A percentile compares a stretch with the other conserved stretches of the same genome.
Evolutionary conservation across 2,797 vertebrate genomes (phyloP).

Genomic region (Rhinoraja longicauda): DNA sequence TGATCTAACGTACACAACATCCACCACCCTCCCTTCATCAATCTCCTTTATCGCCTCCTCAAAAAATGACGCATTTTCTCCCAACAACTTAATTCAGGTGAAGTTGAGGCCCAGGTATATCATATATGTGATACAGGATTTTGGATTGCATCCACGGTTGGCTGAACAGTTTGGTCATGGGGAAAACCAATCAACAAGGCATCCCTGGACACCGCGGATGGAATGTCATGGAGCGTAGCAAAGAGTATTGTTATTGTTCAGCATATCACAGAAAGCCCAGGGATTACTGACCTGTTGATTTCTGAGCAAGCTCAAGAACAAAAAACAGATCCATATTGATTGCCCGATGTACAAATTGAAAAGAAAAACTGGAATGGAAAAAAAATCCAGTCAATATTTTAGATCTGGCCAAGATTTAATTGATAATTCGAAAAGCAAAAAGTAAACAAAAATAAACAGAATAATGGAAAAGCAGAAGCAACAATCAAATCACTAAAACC

Average conservation of each 20-base stretch:
- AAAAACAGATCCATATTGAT: neutral
- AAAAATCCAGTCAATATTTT: neutral
- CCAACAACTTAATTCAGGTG: neutral
- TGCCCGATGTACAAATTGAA: neutral
- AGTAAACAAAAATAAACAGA: neutral
- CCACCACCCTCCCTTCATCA: too few relatives aligned
- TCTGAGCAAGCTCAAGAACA: neutral
- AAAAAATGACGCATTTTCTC: too few relatives aligned
- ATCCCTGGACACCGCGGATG: neutral
- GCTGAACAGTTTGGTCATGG: neutral
- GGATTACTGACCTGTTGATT: neutral
- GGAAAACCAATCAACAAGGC: neutral
- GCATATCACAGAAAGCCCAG: neutral
- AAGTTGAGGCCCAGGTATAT: neutral
- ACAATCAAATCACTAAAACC: neutral
- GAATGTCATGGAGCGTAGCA: neutral
- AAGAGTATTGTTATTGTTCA: neutral
- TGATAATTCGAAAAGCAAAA: neutral
- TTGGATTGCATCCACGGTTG: neutral
- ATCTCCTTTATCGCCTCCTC: too few relatives aligned
- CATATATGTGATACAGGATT: neutral
- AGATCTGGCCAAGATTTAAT: neutral
- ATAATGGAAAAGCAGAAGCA: neutral
- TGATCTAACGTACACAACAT: too few relatives aligned
- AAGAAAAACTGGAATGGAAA: neutral